A percentile compares a stretch with the other conserved stretches of the same genome.
Conservation (phyloP, 1,140 invertebrate genomes). For the Archegozetes longisetosus region DNA sequence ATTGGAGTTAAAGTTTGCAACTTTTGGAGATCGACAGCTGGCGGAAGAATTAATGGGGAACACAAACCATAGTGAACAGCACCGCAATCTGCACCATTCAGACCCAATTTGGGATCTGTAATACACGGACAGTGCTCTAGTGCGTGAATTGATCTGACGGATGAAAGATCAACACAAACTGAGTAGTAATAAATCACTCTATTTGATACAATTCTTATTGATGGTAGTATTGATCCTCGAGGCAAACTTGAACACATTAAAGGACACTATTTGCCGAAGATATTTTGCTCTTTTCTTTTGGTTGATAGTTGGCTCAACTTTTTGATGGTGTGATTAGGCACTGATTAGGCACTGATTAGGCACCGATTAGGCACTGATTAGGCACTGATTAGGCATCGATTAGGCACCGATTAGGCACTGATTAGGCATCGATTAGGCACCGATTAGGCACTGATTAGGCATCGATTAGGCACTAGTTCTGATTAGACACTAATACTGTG, state of each 20-base stretch:
- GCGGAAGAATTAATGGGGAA: slow-evolving; percentile 35
- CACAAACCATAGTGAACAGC: slow-evolving; percentile 42
- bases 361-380: too few relatives aligned
- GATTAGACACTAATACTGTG: too few relatives aligned
- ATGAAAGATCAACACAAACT: slow-evolving; percentile 29
- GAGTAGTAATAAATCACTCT: background rate
- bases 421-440: too few relatives aligned
- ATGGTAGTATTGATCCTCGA: background rate
- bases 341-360: too few relatives aligned
- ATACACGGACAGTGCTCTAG: slow-evolving; percentile 34
- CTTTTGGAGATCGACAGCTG: slow-evolving; percentile 21
- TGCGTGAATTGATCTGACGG: slow-evolving; percentile 35
- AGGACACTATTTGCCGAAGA: too few relatives aligned
- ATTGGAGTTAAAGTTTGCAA: background rate
- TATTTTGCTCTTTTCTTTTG: too few relatives aligned
- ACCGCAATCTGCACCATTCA: slow-evolving; percentile 27
- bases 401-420: too few relatives aligned
- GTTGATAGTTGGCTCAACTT: too few relatives aligned
- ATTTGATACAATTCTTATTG: background rate
- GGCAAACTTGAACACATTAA: background rate
- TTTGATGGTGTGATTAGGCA: too few relatives aligned
- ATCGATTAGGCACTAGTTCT: too few relatives aligned
- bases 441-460: too few relatives aligned
- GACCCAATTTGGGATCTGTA: slow-evolving; percentile 21
- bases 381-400: too few relatives aligned